phyloP scores from a whole-genome alignment of 1,140 invertebrate genomes.

The Eulimnadia texana region DNA sequence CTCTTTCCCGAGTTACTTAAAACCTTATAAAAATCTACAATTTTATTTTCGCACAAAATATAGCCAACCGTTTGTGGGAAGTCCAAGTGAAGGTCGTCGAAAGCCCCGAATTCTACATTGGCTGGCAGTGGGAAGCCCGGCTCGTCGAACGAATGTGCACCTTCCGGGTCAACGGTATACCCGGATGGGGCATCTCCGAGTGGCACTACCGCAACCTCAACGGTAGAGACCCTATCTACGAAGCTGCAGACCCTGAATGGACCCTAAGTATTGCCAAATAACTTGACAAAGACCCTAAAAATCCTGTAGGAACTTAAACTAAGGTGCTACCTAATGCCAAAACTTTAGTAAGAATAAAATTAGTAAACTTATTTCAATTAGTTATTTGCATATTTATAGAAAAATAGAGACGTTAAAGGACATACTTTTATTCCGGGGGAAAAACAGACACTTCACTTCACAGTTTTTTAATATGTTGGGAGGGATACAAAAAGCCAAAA shows the following conservation, averaged over 20 bases:
- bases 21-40: not conserved
- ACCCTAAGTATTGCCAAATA: conserved; percentile 8
- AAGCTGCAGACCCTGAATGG: conserved; percentile 35
- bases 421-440: too few species aligned
- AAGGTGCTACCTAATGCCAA: too few species aligned
- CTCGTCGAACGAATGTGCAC: conserved; percentile 48
- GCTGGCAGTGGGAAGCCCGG: conserved; percentile 46
- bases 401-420: too few species aligned
- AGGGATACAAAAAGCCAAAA: not conserved
- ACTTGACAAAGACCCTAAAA: too few species aligned
- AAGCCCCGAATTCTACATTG: conserved; percentile 45
- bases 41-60: not conserved
- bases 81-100: conserved; percentile 41
- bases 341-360: too few species aligned
- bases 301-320: too few species aligned
- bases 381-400: too few species aligned
- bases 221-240: conserved; percentile 29
- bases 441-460: too few species aligned
- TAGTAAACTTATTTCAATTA: too few species aligned
- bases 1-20: too few species aligned
- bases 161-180: conserved; percentile 43
- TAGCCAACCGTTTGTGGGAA: conserved; percentile 20
- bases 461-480: too few species aligned
- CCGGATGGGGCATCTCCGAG: conserved; percentile 49
- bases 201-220: conserved; percentile 45